Evolutionary conservation across 2,888 invertebrate genomes (phyloP).

Genomic region (Amphipyra tragopoginis): DNA sequence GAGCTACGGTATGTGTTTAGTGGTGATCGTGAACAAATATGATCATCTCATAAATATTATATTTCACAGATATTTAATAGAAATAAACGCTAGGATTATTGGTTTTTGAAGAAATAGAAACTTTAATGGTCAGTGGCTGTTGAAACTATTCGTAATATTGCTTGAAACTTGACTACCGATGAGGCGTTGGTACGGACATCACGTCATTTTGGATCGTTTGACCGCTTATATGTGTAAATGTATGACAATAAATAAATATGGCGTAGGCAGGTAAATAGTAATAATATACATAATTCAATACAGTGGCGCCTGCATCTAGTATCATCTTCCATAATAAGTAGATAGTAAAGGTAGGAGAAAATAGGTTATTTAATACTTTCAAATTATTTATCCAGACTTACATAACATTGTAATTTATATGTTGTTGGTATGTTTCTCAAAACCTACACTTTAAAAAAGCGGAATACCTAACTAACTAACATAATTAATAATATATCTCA

Average conservation of each 20-base stretch:
- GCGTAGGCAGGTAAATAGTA: constrained; percentile 2
- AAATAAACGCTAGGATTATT: constrained; percentile 38
- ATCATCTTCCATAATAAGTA: constrained; percentile 4
- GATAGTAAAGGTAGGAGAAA: not conserved
- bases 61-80: constrained; percentile 38
- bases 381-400: not conserved
- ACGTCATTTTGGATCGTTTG: constrained; percentile 6
- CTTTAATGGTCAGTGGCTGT: constrained; percentile 23
- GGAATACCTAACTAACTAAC: too few species aligned
- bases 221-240: constrained; percentile 47
- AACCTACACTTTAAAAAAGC: too few species aligned
- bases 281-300: constrained; percentile 24
- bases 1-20: constrained; percentile 20
- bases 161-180: constrained; percentile 40
- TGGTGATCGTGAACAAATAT: constrained; percentile 37
- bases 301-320: constrained; percentile 12
- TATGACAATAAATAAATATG: constrained; percentile 18
- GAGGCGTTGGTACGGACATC: constrained; percentile 1
- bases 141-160: constrained; percentile 26
- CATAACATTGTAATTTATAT: too few species aligned
- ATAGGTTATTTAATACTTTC: not conserved
- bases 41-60: constrained; percentile 47
- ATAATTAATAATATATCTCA: not conserved
- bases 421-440: too few species aligned
- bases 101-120: constrained; percentile 39